phyloP scores from a whole-genome alignment of 2,888 invertebrate genomes.

The Heliconius charithonia region DNA sequence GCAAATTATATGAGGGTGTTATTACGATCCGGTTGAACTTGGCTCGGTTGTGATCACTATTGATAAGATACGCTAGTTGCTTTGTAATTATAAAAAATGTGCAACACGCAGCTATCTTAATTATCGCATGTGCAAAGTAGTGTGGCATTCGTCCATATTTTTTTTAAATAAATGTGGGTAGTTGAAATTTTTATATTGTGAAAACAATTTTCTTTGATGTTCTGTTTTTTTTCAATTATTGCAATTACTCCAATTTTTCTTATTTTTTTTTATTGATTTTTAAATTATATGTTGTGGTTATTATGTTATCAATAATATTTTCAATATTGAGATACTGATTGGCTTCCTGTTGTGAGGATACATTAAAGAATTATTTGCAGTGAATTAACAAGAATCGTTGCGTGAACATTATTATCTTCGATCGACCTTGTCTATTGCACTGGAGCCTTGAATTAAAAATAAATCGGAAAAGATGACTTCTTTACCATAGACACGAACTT shows the following conservation, averaged over 20 bases:
- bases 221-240: neutral
- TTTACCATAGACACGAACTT: conserved; percentile 41
- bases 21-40: conserved; percentile 73
- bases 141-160: neutral
- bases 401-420: conserved; percentile 46
- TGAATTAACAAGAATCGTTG: conserved; percentile 47
- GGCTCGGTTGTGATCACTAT: conserved; percentile 59
- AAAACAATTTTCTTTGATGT: neutral
- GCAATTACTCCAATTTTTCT: neutral
- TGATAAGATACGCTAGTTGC: conserved; percentile 38
- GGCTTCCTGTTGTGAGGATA: conserved; percentile 33
- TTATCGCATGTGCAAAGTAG: conserved; percentile 24
- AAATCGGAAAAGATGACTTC: conserved; percentile 51
- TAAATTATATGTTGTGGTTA: neutral
- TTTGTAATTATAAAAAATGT: conserved; percentile 37
- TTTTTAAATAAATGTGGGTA: neutral
- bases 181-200: no score
- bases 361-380: conserved; percentile 41
- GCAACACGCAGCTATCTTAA: conserved; percentile 34
- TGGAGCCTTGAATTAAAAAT: conserved; percentile 52
- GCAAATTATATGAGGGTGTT: conserved; percentile 68
- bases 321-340: neutral
- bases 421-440: conserved; percentile 50
- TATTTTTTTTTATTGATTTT: neutral
- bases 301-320: conserved; percentile 16